Conservation (phyloP, 2,113 vertebrate genomes). For the Philantomba maxwellii region DNA sequence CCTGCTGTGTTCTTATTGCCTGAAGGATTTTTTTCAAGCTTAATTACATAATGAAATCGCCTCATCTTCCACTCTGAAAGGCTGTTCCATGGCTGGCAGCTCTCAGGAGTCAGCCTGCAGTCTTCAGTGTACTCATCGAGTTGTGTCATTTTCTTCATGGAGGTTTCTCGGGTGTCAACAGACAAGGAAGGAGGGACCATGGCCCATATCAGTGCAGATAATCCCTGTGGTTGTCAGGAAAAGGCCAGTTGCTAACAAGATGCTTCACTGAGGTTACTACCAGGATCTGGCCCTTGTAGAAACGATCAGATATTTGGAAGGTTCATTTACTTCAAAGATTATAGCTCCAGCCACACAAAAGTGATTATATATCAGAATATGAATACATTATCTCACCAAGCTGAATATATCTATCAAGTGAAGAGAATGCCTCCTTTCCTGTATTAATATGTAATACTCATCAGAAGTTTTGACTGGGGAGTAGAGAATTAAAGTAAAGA, state of each 20-base stretch:
- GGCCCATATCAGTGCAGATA: background rate
- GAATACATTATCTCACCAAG: background rate
- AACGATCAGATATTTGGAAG: background rate
- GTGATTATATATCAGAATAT: background rate
- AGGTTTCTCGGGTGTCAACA: background rate
- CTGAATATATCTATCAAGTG: background rate
- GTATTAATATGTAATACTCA: background rate
- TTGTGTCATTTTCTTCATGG: background rate
- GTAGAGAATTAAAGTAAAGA: background rate
- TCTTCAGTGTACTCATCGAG: background rate
- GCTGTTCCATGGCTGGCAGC: background rate
- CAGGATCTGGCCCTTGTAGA: background rate
- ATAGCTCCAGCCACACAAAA: background rate
- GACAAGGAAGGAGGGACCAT: background rate
- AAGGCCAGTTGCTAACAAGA: background rate
- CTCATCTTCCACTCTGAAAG: background rate
- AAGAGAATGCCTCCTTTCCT: background rate
- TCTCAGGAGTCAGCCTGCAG: background rate
- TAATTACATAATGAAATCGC: conserved; percentile 6
- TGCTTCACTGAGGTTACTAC: background rate
- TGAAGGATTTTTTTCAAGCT: background rate
- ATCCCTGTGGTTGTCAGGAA: background rate
- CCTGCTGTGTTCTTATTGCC: background rate
- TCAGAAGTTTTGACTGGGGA: background rate
- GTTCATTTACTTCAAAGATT: background rate